Percentiles rank a stretch among this genome's conserved stretches.
These are phyloP conservation scores for Colossoma macropomum DNA, from an alignment of 2,113 vertebrate genomes.

Conservation along the genomic window DNA sequence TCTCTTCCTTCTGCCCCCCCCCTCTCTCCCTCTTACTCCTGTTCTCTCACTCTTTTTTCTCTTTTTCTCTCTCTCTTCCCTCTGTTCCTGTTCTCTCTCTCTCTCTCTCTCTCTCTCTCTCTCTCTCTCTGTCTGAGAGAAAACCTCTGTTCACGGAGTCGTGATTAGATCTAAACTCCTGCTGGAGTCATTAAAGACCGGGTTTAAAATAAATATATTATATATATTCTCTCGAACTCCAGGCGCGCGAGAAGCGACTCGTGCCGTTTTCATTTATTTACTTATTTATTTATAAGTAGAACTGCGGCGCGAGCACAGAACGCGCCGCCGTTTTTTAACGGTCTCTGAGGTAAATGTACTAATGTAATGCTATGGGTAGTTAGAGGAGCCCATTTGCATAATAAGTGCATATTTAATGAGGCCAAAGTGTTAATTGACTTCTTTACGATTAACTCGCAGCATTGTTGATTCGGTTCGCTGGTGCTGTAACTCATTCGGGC, in stretches of 20 bases:
- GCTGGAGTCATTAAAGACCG: slow-evolving; percentile 19
- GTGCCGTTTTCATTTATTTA: slow-evolving; percentile 8
- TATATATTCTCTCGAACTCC: background rate
- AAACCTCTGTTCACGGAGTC: background rate
- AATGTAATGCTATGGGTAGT: slow-evolving; percentile 39
- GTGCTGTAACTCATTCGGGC: background rate
- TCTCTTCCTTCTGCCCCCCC: too few relatives aligned
- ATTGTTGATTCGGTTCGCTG: background rate
- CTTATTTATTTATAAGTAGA: background rate
- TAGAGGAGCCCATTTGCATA: slow-evolving; percentile 51
- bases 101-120: background rate
- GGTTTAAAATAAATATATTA: background rate
- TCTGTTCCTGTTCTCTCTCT: too few relatives aligned
- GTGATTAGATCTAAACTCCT: slow-evolving; percentile 43
- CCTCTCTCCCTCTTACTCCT: too few relatives aligned
- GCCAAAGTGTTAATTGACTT: slow-evolving; percentile 11
- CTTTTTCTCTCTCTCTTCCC: too few relatives aligned
- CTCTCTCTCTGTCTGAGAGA: background rate
- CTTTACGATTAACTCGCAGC: slow-evolving; percentile 22
- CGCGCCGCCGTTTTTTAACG: slow-evolving; percentile 2
- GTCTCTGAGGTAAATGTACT: slow-evolving; percentile 51
- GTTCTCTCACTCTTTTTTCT: too few relatives aligned
- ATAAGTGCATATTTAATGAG: slow-evolving; percentile 54
- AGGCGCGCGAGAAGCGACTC: background rate
- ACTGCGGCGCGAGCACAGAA: background rate